Evolutionary conservation across 2,113 vertebrate genomes (phyloP).

Genomic region (Gambusia affinis): DNA sequence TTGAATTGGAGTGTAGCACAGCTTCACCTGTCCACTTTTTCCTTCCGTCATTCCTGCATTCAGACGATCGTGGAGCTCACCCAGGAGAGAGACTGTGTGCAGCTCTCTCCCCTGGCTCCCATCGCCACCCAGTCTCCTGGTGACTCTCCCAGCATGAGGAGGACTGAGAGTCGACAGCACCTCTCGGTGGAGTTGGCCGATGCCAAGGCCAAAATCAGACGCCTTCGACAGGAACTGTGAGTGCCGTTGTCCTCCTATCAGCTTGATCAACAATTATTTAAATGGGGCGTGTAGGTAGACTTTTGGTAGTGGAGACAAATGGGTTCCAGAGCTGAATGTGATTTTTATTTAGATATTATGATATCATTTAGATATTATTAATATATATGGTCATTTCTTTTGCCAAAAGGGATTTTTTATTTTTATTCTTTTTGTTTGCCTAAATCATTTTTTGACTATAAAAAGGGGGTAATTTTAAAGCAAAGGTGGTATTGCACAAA

Average conservation of each 20-base stretch:
- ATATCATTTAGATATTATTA: no score
- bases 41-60: neutral
- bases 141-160: constrained; percentile 93
- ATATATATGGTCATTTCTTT: no score
- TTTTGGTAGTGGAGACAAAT: neutral
- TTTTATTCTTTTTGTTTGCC: no score
- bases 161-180: constrained; percentile 95
- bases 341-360: neutral
- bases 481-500: neutral
- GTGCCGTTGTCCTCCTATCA: constrained; percentile 62
- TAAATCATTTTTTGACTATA: no score
- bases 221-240: constrained; percentile 97
- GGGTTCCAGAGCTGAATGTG: neutral
- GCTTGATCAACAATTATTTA: constrained; percentile 2
- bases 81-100: constrained; percentile 94
- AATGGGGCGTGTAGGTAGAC: neutral
- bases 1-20: neutral
- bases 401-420: no score
- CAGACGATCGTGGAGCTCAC: constrained; percentile 94
- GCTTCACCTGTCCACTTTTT: neutral
- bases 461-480: no score
- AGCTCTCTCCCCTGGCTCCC: constrained; percentile 84
- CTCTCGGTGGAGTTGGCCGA: constrained; percentile 96
- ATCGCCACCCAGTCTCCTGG: constrained; percentile 85
- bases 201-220: constrained; percentile 94